phyloP scores from a whole-genome alignment of 2,797 vertebrate species.

The Protonibea diacanthus region DNA sequence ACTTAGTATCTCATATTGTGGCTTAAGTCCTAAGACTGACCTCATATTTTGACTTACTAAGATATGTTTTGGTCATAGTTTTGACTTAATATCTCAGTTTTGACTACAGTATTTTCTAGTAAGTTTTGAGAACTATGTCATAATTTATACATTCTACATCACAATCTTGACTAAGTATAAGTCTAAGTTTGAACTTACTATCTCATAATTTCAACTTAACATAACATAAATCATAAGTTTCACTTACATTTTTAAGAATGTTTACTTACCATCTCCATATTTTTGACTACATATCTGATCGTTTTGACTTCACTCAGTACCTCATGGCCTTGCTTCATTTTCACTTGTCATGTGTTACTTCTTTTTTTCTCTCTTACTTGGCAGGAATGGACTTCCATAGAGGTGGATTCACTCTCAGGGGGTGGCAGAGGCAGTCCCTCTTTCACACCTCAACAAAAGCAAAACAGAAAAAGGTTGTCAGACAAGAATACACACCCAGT shows the following conservation, averaged over 20 bases:
- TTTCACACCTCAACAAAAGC: constrained; percentile 26
- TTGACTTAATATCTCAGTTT: neutral
- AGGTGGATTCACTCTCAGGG: accelerated
- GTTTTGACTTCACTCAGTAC: no score
- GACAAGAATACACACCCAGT: constrained; percentile 78
- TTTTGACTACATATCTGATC: no score
- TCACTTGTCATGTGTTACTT: neutral
- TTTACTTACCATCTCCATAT: neutral
- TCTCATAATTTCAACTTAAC: neutral
- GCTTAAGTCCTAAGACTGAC: no score
- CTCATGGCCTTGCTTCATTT: neutral
- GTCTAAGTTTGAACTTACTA: neutral
- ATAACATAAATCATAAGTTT: neutral
- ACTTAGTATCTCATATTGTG: neutral
- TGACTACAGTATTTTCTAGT: neutral
- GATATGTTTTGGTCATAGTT: neutral
- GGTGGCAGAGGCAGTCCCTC: neutral
- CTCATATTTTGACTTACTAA: neutral
- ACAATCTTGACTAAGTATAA: neutral
- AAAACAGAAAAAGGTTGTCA: constrained; percentile 53
- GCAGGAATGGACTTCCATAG: neutral
- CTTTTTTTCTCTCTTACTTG: neutral
- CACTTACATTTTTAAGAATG: neutral
- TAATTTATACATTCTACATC: no score
- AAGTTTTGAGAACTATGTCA: neutral